A percentile compares a stretch with the other conserved stretches of the same genome.
These are phyloP conservation scores for Myathropa florea DNA, from an alignment of 2,888 invertebrate genomes.

Conservation along the genomic window DNA sequence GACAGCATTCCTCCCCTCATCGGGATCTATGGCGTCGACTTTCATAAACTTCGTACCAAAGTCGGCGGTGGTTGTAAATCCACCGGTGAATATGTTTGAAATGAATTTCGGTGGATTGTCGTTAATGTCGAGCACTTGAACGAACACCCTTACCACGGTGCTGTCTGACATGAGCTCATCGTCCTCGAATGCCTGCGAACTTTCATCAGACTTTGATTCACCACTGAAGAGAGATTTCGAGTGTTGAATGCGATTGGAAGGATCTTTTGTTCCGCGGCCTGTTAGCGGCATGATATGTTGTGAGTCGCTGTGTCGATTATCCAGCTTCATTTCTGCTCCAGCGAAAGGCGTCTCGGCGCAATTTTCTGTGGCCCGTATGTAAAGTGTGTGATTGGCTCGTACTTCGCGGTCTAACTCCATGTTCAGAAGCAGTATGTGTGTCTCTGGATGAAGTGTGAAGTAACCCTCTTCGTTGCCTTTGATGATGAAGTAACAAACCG, in stretches of 20 bases:
- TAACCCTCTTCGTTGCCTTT: conserved; percentile 88
- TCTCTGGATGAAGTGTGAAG: conserved; percentile 87
- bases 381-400: conserved; percentile 85
- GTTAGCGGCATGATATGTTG: conserved; percentile 64
- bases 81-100: conserved; percentile 93
- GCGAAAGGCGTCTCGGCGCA: conserved; percentile 84
- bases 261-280: conserved; percentile 48
- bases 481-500: conserved; percentile 96
- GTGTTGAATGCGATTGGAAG: conserved; percentile 75
- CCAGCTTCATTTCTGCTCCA: background rate
- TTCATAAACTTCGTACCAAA: conserved; percentile 94
- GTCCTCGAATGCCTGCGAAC: conserved; percentile 15
- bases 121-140: conserved; percentile 91
- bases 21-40: conserved; percentile 90
- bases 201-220: background rate
- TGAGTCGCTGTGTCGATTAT: conserved; percentile 69
- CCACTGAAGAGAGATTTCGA: conserved; percentile 74
- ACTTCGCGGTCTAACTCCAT: conserved; percentile 89
- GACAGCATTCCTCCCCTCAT: conserved; percentile 87
- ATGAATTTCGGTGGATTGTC: conserved; percentile 94
- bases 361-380: conserved; percentile 91
- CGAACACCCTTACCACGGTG: conserved; percentile 86
- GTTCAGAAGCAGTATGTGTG: conserved; percentile 82
- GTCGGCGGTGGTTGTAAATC: conserved; percentile 95
- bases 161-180: conserved; percentile 82